These are phyloP conservation scores for Myotis daubentonii DNA, from an alignment of 2,797 vertebrate species.

Conservation along the genomic window DNA sequence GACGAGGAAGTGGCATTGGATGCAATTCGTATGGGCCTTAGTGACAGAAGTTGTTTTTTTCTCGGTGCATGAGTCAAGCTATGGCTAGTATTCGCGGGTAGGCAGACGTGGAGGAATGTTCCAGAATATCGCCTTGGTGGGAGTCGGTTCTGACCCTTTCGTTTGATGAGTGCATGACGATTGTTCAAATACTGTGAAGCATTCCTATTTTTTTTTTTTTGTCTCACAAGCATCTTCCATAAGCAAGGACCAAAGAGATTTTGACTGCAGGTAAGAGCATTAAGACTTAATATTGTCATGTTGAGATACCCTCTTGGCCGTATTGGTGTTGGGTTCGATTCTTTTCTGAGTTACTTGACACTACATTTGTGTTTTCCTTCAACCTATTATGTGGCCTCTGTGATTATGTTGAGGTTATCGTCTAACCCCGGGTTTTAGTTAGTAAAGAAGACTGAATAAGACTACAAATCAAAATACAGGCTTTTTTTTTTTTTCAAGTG, in stretches of 20 bases:
- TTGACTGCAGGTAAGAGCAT: slow-evolving; percentile 35
- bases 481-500: neutral
- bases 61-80: neutral
- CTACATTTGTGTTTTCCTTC: neutral
- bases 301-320: neutral
- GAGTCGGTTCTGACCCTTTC: neutral
- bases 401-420: neutral
- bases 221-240: neutral
- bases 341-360: neutral
- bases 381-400: neutral
- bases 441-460: neutral
- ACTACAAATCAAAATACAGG: neutral
- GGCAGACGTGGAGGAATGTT: neutral
- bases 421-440: neutral
- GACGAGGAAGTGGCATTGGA: neutral
- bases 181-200: neutral
- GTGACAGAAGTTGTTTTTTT: neutral
- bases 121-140: neutral
- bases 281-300: neutral
- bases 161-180: neutral
- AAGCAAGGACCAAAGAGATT: slow-evolving; percentile 33
- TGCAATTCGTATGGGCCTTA: neutral
- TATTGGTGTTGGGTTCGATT: neutral
- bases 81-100: neutral
- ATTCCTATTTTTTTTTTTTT: neutral